Evolutionary conservation across 2,113 vertebrate species (phyloP).

Genomic region (Cyanoramphus novaezelandiae): DNA sequence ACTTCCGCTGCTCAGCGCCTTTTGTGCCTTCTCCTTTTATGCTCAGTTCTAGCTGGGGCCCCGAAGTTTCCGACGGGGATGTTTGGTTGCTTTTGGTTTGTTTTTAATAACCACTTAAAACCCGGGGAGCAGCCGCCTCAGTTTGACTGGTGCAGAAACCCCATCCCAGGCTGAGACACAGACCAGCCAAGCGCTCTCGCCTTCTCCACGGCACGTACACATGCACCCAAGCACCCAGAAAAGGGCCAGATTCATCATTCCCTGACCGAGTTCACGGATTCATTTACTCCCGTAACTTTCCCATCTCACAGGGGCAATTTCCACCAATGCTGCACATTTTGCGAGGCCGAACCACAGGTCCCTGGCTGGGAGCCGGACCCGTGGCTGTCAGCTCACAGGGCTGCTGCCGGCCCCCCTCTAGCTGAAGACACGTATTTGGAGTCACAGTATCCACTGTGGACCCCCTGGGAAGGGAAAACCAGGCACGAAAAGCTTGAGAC

Average conservation of each 20-base stretch:
- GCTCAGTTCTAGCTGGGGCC: not conserved
- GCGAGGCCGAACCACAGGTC: not conserved
- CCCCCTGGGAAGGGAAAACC: not conserved
- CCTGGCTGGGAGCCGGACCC: not conserved
- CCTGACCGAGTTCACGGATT: rapidly evolving
- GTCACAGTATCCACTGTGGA: not conserved
- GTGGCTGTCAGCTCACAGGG: rapidly evolving
- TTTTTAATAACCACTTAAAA: not conserved
- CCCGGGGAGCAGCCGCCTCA: rapidly evolving
- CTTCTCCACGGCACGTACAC: not conserved
- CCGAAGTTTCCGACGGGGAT: not conserved
- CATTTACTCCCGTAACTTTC: not conserved
- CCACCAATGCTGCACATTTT: rapidly evolving
- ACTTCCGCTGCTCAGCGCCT: slow-evolving; percentile 4
- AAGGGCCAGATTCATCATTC: not conserved
- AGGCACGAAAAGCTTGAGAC: rapidly evolving
- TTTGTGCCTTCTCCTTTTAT: slow-evolving; percentile 39
- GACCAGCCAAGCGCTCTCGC: not conserved
- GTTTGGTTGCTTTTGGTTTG: not conserved
- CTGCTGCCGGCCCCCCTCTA: not conserved
- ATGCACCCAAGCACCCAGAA: not conserved
- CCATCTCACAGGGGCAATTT: not conserved
- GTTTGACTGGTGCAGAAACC: not conserved
- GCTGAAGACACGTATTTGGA: not conserved
- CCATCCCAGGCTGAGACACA: not conserved